Percentiles rank a stretch among this genome's conserved stretches.
These are phyloP conservation scores for Geodia barretti DNA, from an alignment of 37 sponge, comb jelly and placozoan genomes.

Conservation along the genomic window DNA sequence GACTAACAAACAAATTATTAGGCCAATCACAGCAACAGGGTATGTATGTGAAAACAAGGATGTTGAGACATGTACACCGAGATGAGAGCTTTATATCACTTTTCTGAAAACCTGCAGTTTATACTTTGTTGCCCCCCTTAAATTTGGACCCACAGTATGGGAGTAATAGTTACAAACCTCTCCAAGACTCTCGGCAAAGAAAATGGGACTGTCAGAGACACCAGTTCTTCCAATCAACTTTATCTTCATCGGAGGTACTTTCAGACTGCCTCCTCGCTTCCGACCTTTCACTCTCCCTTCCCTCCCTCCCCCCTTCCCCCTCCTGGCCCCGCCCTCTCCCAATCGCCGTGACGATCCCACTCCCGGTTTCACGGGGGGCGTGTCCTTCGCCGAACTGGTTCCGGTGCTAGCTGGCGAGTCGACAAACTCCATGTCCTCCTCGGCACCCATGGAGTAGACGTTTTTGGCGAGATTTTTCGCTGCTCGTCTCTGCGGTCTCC, in stretches of 20 bases:
- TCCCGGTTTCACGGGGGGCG: neutral
- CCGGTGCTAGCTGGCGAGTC: constrained; percentile 48
- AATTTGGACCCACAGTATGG: no score
- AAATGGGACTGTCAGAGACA: constrained; percentile 71
- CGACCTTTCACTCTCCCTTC: neutral
- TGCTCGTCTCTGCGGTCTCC: constrained; percentile 29
- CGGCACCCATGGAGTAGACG: constrained; percentile 53
- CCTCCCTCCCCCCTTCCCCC: neutral
- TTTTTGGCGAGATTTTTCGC: constrained; percentile 54
- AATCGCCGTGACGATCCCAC: neutral
- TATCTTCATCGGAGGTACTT: constrained; percentile 69
- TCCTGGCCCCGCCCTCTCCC: constrained; percentile 14
- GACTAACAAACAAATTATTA: no score
- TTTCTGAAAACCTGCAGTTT: no score
- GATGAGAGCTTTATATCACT: no score
- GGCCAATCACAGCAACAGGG: no score
- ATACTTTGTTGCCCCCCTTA: no score
- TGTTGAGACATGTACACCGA: no score
- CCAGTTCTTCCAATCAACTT: constrained; percentile 58
- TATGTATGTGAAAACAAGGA: no score
- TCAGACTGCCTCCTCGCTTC: neutral
- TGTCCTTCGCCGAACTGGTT: constrained; percentile 4
- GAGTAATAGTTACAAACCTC: constrained; percentile 4
- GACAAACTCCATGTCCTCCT: constrained; percentile 28
- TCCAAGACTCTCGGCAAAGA: constrained; percentile 62